These are phyloP conservation scores for Phataginus tetradactyla DNA, from an alignment of 2,797 vertebrate genomes.

Conservation along the genomic window DNA sequence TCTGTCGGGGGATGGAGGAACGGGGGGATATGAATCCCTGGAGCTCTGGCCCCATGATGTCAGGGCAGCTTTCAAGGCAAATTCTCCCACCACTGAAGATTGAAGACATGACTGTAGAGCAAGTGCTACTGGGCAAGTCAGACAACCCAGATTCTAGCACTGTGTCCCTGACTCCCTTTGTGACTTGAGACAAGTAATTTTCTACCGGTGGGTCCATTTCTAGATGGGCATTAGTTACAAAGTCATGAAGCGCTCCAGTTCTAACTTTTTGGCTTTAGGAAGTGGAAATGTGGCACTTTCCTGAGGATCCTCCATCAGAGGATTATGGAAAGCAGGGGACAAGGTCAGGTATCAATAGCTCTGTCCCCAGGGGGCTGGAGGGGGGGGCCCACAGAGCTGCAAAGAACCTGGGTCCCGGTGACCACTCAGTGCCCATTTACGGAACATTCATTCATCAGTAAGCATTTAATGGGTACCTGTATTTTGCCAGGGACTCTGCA, in stretches of 20 bases:
- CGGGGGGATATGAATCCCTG: not conserved
- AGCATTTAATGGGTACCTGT: not conserved
- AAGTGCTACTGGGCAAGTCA: not conserved
- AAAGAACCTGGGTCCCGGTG: not conserved
- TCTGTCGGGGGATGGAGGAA: not conserved
- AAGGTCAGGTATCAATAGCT: not conserved
- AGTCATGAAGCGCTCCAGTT: not conserved
- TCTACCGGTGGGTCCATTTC: not conserved
- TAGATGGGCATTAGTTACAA: not conserved
- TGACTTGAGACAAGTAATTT: not conserved
- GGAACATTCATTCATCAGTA: not conserved
- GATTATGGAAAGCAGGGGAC: not conserved
- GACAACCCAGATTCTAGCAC: not conserved
- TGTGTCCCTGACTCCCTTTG: not conserved
- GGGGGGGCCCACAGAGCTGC: not conserved
- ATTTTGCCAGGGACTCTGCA: not conserved
- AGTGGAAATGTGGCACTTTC: not conserved
- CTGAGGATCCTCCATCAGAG: not conserved
- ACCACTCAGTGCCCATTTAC: not conserved
- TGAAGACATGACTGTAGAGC: not conserved
- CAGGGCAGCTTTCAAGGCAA: not conserved
- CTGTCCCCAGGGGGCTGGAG: not conserved
- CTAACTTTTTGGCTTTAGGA: not conserved
- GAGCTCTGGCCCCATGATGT: not conserved
- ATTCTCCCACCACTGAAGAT: not conserved